phyloP scores from a whole-genome alignment of 1,140 invertebrate species.

The Neelides sp. region DNA sequence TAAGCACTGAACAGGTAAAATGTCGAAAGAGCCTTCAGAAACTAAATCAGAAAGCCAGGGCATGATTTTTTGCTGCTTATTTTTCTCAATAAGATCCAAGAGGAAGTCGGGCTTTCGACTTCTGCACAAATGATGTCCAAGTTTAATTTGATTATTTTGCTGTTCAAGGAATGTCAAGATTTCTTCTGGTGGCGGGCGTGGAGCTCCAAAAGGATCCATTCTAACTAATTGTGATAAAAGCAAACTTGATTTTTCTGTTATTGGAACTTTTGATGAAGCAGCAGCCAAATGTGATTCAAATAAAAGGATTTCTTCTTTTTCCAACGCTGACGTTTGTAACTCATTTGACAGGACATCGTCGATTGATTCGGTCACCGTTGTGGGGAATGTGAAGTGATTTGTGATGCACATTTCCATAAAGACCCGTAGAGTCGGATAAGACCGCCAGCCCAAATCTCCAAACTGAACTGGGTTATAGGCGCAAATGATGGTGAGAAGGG shows the following conservation, averaged over 20 bases:
- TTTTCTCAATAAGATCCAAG: conserved; percentile 78
- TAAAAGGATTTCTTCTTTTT: conserved; percentile 73
- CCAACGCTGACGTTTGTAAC: conserved; percentile 53
- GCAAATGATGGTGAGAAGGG: conserved; percentile 71
- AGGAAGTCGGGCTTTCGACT: conserved; percentile 83
- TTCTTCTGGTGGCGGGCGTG: conserved; percentile 59
- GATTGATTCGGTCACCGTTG: conserved; percentile 46
- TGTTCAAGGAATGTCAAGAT: conserved; percentile 68
- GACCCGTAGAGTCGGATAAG: conserved; percentile 79
- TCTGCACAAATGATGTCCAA: conserved; percentile 81
- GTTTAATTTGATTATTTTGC: conserved; percentile 60
- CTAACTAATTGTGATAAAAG: conserved; percentile 60
- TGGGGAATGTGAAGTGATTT: conserved; percentile 64
- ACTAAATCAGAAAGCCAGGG: conserved; percentile 92
- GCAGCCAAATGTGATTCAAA: conserved; percentile 88
- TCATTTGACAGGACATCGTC: conserved; percentile 51
- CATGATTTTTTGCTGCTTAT: conserved; percentile 84
- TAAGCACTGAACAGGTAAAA: conserved; percentile 80
- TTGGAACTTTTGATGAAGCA: conserved; percentile 66
- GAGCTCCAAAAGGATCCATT: conserved; percentile 69
- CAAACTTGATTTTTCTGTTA: conserved; percentile 79
- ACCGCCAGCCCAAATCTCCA: conserved; percentile 71
- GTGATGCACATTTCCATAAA: conserved; percentile 97
- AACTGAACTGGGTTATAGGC: conserved; percentile 83
- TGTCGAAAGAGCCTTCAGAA: conserved; percentile 28